Evolutionary conservation across 1,140 invertebrate species (phyloP).

Genomic region (Habropoda laboriosa): DNA sequence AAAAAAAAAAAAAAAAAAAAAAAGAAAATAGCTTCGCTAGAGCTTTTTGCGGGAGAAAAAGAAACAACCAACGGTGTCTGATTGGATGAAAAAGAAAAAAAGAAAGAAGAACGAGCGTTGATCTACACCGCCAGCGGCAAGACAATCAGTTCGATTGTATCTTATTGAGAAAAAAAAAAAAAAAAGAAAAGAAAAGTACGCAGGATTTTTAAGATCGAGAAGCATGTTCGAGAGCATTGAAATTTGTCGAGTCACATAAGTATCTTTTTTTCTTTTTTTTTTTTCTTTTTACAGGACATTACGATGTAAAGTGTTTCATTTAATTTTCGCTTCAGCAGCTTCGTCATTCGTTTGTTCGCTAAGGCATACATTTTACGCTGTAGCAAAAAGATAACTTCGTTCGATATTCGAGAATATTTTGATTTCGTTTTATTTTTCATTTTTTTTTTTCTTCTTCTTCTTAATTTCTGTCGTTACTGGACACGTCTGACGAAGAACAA

Average conservation of each 20-base stretch:
- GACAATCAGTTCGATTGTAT: neutral
- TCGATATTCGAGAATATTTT: conserved; percentile 17
- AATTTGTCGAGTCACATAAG: conserved; percentile 11
- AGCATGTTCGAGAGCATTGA: neutral
- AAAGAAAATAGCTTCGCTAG: conserved; percentile 35
- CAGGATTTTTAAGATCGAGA: neutral
- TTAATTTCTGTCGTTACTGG: neutral
- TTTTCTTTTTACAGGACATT: neutral
- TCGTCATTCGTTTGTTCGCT: conserved; percentile 60
- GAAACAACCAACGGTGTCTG: too few relatives aligned
- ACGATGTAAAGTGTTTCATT: conserved; percentile 14
- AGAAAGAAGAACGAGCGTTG: neutral
- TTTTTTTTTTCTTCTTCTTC: neutral
- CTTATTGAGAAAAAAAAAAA: neutral
- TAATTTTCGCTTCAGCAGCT: conserved; percentile 61
- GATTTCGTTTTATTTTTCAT: neutral
- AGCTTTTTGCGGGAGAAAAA: conserved; percentile 13
- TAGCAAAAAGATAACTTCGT: conserved; percentile 36
- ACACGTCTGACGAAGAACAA: conserved; percentile 14
- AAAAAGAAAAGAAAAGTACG: neutral
- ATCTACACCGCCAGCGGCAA: too few relatives aligned
- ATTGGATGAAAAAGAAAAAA: too few relatives aligned
- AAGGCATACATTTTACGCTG: conserved; percentile 49
- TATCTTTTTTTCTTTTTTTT: too few relatives aligned
- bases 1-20: too few relatives aligned